Percentiles rank a stretch among this genome's conserved stretches.
These are phyloP conservation scores for Osmerus mordax DNA, from an alignment of 2,113 vertebrate species.

Conservation along the genomic window DNA sequence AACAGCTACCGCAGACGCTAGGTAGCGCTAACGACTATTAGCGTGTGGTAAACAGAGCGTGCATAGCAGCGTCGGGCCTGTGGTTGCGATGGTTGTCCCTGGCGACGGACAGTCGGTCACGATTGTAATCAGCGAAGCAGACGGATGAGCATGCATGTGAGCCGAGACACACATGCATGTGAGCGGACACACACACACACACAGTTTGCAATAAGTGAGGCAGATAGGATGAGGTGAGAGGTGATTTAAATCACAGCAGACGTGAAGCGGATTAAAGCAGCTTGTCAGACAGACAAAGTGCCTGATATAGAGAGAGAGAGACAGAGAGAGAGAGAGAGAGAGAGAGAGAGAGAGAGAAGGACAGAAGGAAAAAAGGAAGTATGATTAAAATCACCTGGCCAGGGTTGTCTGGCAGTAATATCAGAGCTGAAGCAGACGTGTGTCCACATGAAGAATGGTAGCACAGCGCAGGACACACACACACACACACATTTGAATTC, in stretches of 20 bases:
- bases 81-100: background rate
- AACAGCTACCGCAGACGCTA: background rate
- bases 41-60: background rate
- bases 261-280: background rate
- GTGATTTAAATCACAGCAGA: slow-evolving; percentile 22
- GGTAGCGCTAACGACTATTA: slow-evolving; percentile 19
- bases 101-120: background rate
- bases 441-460: background rate
- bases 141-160: background rate
- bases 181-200: background rate
- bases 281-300: background rate
- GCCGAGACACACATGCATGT: background rate
- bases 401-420: background rate
- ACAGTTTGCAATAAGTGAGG: slow-evolving; percentile 1
- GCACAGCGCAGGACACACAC: background rate
- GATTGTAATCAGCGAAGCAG: background rate
- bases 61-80: background rate
- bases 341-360: background rate
- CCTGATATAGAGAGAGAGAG: background rate
- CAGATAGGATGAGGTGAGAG: slow-evolving; percentile 16
- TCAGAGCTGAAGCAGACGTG: background rate
- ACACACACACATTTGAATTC: background rate
- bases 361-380: background rate
- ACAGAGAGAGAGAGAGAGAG: background rate
- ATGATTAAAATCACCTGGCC: slow-evolving; percentile 13